Evolutionary conservation across 2,113 vertebrate species (phyloP).

Genomic region (Manacus vitellinus): DNA sequence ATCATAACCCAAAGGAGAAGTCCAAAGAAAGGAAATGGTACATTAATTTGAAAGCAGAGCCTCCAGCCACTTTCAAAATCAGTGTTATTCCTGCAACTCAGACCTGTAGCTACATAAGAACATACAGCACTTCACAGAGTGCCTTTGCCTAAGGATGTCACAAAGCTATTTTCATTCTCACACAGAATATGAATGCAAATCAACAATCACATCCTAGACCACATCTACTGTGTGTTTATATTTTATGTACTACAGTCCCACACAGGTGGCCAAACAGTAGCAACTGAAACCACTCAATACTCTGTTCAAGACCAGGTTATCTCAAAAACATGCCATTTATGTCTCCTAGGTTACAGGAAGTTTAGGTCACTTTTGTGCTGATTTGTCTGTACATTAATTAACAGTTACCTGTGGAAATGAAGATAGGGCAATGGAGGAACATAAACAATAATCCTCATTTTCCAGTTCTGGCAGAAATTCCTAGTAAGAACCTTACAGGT

Average conservation of each 20-base stretch:
- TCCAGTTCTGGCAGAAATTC: not conserved
- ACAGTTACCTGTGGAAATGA: not conserved
- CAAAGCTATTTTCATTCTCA: not conserved
- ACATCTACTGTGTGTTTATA: not conserved
- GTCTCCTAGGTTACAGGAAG: not conserved
- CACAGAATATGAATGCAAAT: not conserved
- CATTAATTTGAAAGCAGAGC: not conserved
- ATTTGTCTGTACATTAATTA: not conserved
- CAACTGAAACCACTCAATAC: not conserved
- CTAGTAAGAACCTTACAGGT: not conserved
- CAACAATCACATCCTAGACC: not conserved
- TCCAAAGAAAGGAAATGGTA: not conserved
- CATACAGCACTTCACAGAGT: fast-evolving
- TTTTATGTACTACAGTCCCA: not conserved
- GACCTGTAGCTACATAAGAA: fast-evolving
- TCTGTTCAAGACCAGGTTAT: not conserved
- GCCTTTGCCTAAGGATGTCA: not conserved
- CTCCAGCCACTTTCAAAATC: not conserved
- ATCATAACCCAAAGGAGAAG: not conserved
- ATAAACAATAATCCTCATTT: not conserved
- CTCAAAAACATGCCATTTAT: not conserved
- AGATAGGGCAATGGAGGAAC: not conserved
- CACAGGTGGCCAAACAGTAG: not conserved
- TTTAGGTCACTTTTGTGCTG: not conserved
- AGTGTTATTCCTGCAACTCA: not conserved